These are phyloP conservation scores for Chymomyza caudatula DNA, from an alignment of 2,888 invertebrate species.

Conservation along the genomic window DNA sequence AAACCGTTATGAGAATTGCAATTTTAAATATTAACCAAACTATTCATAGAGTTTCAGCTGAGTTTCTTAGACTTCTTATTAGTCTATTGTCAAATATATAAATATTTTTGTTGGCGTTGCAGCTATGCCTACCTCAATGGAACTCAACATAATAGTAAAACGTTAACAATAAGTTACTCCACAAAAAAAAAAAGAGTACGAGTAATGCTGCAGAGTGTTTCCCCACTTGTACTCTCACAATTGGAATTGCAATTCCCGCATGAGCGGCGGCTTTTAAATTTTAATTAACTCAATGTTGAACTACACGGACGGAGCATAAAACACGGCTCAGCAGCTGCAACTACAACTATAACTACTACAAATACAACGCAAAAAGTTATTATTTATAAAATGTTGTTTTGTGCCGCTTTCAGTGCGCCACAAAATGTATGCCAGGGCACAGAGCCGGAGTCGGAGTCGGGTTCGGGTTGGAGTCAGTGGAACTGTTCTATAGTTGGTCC, in stretches of 20 bases:
- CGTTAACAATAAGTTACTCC: not conserved
- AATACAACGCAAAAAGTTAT: conserved; percentile 35
- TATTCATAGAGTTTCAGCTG: no score
- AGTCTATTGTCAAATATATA: not conserved
- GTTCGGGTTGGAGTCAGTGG: not conserved
- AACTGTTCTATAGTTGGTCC: no score
- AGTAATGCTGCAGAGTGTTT: not conserved
- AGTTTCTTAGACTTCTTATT: no score
- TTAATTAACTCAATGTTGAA: conserved; percentile 58
- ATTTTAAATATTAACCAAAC: no score
- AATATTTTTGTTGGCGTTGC: not conserved
- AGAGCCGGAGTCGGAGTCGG: not conserved
- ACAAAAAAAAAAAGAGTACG: not conserved
- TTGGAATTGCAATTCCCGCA: conserved; percentile 58
- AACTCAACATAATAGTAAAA: not conserved
- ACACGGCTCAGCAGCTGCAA: no score
- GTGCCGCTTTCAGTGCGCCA: conserved; percentile 60
- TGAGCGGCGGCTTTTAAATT: conserved; percentile 68
- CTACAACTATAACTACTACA: not conserved
- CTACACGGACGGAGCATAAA: not conserved
- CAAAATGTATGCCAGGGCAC: conserved; percentile 38
- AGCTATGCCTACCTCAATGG: not conserved
- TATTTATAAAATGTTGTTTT: conserved; percentile 70
- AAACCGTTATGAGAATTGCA: no score
- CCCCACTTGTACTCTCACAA: conserved; percentile 12